Percentiles rank a stretch among this genome's conserved stretches.
Evolutionary conservation across 1,140 invertebrate species (phyloP).

Genomic region (Euura lappo): DNA sequence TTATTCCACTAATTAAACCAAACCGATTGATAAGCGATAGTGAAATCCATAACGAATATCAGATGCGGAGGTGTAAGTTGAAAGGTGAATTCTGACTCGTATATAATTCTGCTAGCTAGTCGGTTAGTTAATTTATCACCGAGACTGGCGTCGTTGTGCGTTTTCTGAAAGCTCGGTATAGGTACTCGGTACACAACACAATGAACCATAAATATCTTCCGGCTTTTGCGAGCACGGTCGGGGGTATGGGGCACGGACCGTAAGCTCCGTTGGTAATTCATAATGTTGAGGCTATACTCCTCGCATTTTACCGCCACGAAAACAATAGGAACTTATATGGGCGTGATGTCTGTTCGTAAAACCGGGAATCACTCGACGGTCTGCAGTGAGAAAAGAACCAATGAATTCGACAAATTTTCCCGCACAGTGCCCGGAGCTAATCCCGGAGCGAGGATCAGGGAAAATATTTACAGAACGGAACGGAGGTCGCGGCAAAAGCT

Average conservation of each 20-base stretch:
- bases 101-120: not conserved
- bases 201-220: not conserved
- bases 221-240: not conserved
- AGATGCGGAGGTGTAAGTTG: too few relatives aligned
- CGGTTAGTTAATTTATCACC: not conserved
- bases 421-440: too few relatives aligned
- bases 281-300: not conserved
- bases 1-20: too few relatives aligned
- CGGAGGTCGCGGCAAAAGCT: too few relatives aligned
- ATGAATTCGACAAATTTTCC: not conserved
- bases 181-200: not conserved
- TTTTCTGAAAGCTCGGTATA: not conserved
- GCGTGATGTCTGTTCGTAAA: not conserved
- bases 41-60: too few relatives aligned
- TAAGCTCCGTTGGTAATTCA: constrained; percentile 4
- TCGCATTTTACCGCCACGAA: not conserved
- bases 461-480: too few relatives aligned
- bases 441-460: too few relatives aligned
- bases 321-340: not conserved
- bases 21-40: too few relatives aligned
- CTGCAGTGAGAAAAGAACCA: constrained; percentile 8
- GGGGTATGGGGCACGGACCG: not conserved
- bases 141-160: not conserved
- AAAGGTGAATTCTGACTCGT: not conserved
- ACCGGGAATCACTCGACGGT: not conserved